Conservation (phyloP, 1,140 invertebrate genomes). For the Teleopsis dalmanni region DNA sequence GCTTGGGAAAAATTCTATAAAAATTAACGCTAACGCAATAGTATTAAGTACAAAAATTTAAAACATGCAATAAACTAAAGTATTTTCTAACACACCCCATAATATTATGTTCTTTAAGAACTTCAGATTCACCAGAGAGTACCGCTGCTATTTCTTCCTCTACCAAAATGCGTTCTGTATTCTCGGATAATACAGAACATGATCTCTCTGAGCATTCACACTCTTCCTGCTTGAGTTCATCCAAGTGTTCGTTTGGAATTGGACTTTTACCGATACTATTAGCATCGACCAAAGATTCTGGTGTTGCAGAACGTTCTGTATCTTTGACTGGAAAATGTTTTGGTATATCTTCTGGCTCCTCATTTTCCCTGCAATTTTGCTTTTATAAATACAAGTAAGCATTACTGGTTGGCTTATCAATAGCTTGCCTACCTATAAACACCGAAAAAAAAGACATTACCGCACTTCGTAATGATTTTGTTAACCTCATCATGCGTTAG, state of each 20-base stretch:
- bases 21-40: conserved; percentile 52
- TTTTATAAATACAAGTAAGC: not conserved
- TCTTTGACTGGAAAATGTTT: conserved; percentile 11
- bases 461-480: conserved; percentile 61
- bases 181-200: conserved; percentile 32
- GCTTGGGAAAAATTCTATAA: conserved; percentile 57
- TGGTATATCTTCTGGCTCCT: conserved; percentile 1
- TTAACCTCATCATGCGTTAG: conserved; percentile 74
- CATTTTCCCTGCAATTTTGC: conserved; percentile 10
- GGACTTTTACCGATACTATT: conserved; percentile 4
- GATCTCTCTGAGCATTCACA: conserved; percentile 21
- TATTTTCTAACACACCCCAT: conserved; percentile 52
- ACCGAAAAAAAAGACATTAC: conserved; percentile 67
- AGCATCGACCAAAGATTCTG: conserved; percentile 8
- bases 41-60: not conserved
- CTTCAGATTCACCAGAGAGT: conserved; percentile 59
- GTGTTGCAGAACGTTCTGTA: not conserved
- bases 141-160: conserved; percentile 61
- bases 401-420: not conserved
- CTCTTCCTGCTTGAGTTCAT: not conserved
- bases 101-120: conserved; percentile 56
- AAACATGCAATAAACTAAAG: conserved; percentile 3
- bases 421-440: conserved; percentile 43
- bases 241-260: not conserved
- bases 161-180: conserved; percentile 46